A percentile compares a stretch with the other conserved stretches of the same genome.
Conservation (phyloP, 2,888 invertebrate species). For the Melitaea athalia region DNA sequence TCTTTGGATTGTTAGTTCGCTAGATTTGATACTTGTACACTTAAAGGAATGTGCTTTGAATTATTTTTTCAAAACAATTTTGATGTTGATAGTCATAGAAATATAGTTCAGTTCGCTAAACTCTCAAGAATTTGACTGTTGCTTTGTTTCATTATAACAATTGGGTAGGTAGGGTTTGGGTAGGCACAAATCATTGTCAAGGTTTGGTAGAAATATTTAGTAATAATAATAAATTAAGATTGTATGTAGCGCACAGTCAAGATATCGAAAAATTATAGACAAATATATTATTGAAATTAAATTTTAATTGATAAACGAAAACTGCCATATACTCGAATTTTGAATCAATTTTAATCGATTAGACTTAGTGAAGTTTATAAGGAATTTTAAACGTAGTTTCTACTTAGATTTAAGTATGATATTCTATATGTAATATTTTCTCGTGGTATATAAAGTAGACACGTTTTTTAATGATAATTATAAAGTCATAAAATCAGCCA, state of each 20-base stretch:
- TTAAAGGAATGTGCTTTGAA: neutral
- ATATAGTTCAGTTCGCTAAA: neutral
- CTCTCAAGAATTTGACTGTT: neutral
- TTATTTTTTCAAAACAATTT: neutral
- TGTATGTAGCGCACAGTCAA: constrained; percentile 9
- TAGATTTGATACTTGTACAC: constrained; percentile 1
- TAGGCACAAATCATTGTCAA: constrained; percentile 2
- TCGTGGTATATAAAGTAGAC: constrained; percentile 18
- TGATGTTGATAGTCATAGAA: neutral
- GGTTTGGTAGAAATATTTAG: constrained; percentile 6
- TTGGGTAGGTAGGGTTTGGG: neutral
- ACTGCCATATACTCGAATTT: constrained; percentile 76
- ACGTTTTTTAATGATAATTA: constrained; percentile 10
- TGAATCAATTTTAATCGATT: constrained; percentile 55
- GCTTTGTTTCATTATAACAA: neutral
- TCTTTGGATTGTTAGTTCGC: constrained; percentile 1
- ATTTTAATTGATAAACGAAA: constrained; percentile 48
- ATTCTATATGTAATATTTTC: constrained; percentile 13
- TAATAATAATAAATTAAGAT: neutral
- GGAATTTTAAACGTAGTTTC: constrained; percentile 46
- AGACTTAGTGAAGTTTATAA: constrained; percentile 45
- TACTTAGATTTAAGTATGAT: constrained; percentile 31
- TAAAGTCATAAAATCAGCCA: neutral
- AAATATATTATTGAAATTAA: constrained; percentile 7
- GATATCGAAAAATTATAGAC: neutral